Evolutionary conservation across 2,113 vertebrate genomes (phyloP), one percentile per base, ranked within the genome.

Genomic region (Cynoglossus semilaevis): DNA sequence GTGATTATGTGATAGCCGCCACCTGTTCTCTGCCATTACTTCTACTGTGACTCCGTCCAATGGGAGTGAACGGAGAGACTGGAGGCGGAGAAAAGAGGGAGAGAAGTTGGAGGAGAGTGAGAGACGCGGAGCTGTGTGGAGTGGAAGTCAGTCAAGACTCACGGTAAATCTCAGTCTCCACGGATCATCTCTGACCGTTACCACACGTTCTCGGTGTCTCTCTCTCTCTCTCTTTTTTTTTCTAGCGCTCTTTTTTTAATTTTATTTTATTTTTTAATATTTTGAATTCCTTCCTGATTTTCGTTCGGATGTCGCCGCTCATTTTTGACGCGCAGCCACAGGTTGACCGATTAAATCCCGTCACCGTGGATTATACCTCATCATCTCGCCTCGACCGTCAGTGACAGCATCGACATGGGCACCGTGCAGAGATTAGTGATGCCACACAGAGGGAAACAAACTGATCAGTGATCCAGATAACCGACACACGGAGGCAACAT

Each of bases 71-170:
- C 71, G 57, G 77, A 63, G 46, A 70, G 60, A 70, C 64, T 70
- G 71, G 64, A 86, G 90, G 88, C 81, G 88, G 89, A 81, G 86
- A 80, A 57, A 76, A 63, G 77, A 83, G 76, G 81, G 44, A 82
- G 84, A 81, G 82, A 89, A 89, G 85, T 88, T 89, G 74, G 77
- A 82, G 76, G 85, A 83, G 81, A 84, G 85, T 81, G 85, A 85
- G 81, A 81, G 82, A 82, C 35, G 84, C 75, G 51, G 72, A 78
- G 70, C 63, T 45, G 70, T 15, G 73, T 52, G 62, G 78, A 85
- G 80, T 74, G 66, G 49, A 63, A 82, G 80, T 74, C 64, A 80
- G 71, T 56, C 63, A 53, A 80, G 67, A 79, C 78, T 29, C 65
- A 54, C 36, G 65, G 73, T 57, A 47, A 58, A 81, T 64, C 72